These are phyloP conservation scores for Sycophila sp. DNA, from an alignment of 1,140 invertebrate species.

Conservation along the genomic window DNA sequence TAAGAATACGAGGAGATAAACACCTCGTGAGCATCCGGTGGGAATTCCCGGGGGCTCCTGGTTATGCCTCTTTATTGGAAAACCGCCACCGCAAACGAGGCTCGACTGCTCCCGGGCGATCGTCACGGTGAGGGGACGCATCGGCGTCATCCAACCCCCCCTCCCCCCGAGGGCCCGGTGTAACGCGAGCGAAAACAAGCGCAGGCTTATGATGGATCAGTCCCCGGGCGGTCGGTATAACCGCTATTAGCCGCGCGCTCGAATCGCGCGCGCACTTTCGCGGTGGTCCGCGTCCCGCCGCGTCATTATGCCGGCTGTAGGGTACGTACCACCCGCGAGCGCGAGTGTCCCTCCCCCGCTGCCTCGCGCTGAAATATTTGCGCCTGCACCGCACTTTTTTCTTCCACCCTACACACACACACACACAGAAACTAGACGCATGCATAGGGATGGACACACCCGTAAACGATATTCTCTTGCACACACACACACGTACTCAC, in stretches of 20 bases:
- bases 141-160: not conserved
- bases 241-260: not conserved
- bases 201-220: conserved; percentile 4
- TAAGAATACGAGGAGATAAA: too few species aligned
- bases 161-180: not conserved
- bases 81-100: conserved; percentile 6
- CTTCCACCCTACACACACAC: too few species aligned
- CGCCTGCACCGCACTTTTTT: too few species aligned
- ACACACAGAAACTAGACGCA: too few species aligned
- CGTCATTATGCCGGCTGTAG: not conserved
- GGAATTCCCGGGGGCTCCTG: too few species aligned
- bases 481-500: too few species aligned
- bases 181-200: conserved; percentile 13
- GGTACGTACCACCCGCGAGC: not conserved
- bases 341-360: not conserved
- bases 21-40: too few species aligned
- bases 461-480: too few species aligned
- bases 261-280: conserved; percentile 6
- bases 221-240: not conserved
- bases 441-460: too few species aligned
- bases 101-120: too few species aligned
- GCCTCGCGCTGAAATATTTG: not conserved
- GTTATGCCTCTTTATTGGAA: too few species aligned
- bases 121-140: not conserved
- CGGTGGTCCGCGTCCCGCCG: conserved; percentile 1